phyloP scores from a whole-genome alignment of 2,888 invertebrate species.

The Pyrochroa serraticornis region DNA sequence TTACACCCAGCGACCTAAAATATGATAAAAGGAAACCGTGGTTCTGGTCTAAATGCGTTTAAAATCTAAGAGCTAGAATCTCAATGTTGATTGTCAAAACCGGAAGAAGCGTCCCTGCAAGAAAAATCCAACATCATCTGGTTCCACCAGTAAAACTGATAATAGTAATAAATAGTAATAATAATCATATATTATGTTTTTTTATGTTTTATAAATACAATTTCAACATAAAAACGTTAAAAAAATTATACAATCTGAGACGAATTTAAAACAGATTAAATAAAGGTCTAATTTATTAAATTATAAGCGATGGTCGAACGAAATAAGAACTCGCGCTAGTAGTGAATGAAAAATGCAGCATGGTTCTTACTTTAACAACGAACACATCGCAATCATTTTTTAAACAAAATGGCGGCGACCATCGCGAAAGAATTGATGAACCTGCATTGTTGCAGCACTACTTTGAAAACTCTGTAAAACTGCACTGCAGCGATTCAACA shows the following conservation, averaged over 20 bases:
- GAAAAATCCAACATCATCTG: no score
- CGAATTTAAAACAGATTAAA: slow-evolving; percentile 21
- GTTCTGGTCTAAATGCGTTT: no score
- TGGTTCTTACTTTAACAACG: not conserved
- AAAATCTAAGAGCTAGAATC: no score
- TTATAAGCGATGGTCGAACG: slow-evolving; percentile 20
- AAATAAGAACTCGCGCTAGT: slow-evolving; percentile 8
- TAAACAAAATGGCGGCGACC: no score
- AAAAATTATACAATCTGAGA: slow-evolving; percentile 32
- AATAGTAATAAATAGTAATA: slow-evolving; percentile 12
- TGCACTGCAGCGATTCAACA: slow-evolving; percentile 35
- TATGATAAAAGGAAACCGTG: no score
- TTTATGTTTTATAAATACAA: slow-evolving; percentile 35
- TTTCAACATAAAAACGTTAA: slow-evolving; percentile 41
- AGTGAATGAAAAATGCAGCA: slow-evolving; percentile 8
- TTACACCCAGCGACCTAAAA: no score
- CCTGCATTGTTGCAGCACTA: slow-evolving; percentile 3
- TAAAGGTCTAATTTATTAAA: slow-evolving; percentile 6
- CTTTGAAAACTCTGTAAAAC: slow-evolving; percentile 21
- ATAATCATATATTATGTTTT: slow-evolving; percentile 35
- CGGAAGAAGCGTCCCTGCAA: no score
- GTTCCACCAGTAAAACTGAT: no score
- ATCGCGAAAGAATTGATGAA: no score
- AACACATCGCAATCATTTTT: no score
- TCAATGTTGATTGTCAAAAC: no score